Evolutionary conservation across 2,888 invertebrate genomes (phyloP).

Genomic region (Barypeithes pellucidus): DNA sequence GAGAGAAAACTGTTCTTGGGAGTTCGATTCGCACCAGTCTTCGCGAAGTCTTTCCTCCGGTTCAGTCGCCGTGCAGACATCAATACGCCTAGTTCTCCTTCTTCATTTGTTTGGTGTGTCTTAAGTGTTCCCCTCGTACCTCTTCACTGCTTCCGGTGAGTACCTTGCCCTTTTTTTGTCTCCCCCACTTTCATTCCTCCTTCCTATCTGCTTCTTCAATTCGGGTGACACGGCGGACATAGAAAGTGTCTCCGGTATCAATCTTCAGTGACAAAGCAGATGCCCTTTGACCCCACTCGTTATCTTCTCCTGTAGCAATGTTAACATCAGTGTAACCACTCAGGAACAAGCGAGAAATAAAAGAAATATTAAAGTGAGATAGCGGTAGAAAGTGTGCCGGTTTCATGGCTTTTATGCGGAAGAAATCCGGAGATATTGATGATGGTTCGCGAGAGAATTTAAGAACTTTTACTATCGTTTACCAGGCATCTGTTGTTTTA

Average conservation of each 20-base stretch:
- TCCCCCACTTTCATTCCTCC: conserved; percentile 24
- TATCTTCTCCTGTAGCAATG: conserved; percentile 27
- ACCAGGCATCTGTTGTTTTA: conserved; percentile 23
- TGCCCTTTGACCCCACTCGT: conserved; percentile 37
- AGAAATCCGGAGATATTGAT: conserved; percentile 41
- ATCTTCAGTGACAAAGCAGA: conserved; percentile 20
- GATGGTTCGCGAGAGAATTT: conserved; percentile 43
- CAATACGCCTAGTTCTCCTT: conserved; percentile 54
- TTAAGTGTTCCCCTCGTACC: conserved; percentile 40
- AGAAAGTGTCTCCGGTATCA: conserved; percentile 17
- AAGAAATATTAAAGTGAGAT: conserved; percentile 22
- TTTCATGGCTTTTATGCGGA: conserved; percentile 38
- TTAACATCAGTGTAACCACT: conserved; percentile 2
- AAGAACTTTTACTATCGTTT: conserved; percentile 45
- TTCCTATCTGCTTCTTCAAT: conserved; percentile 17
- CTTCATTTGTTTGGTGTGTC: conserved; percentile 45
- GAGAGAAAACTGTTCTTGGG: conserved; percentile 54
- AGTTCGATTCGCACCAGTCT: conserved; percentile 50
- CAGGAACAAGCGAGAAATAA: conserved; percentile 3
- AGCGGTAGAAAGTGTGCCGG: conserved; percentile 44
- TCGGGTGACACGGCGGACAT: not conserved
- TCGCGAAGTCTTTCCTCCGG: conserved; percentile 52
- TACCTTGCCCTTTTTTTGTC: conserved; percentile 53
- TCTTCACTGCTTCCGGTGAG: conserved; percentile 53
- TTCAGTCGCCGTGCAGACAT: conserved; percentile 54